Evolutionary conservation across 2,888 invertebrate genomes (phyloP).

Genomic region (Electrophaes corylata): DNA sequence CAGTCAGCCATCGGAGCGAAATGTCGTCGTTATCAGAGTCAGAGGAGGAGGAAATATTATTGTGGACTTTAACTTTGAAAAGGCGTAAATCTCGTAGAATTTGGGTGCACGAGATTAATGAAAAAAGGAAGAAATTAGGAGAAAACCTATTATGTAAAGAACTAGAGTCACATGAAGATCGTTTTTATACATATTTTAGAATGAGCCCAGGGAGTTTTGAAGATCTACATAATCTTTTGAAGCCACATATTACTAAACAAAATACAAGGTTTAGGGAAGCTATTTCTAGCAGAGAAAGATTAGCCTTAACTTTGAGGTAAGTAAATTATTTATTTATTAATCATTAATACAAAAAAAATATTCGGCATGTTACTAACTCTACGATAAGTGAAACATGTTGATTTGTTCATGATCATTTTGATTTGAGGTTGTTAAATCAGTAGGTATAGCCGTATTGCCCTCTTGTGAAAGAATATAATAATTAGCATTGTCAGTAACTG

Average conservation of each 20-base stretch:
- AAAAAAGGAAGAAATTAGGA: no score
- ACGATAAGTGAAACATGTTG: slow-evolving; percentile 8
- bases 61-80: no score
- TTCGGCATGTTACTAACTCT: slow-evolving; percentile 27
- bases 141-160: no score
- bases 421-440: slow-evolving; percentile 32
- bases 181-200: slow-evolving; percentile 35
- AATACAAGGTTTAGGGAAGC: slow-evolving; percentile 36
- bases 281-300: slow-evolving; percentile 40
- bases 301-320: slow-evolving; percentile 37
- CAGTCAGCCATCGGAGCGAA: no score
- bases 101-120: no score
- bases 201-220: slow-evolving; percentile 34
- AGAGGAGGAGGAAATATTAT: no score
- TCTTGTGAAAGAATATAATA: slow-evolving; percentile 33
- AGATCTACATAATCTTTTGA: slow-evolving; percentile 31
- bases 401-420: slow-evolving; percentile 1
- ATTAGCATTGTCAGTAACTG: slow-evolving; percentile 29
- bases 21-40: no score
- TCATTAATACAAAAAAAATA: slow-evolving; percentile 32
- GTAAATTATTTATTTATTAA: slow-evolving; percentile 29
- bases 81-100: no score
- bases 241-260: slow-evolving; percentile 32
- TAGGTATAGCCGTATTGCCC: slow-evolving; percentile 33
- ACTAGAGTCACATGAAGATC: background rate